phyloP scores from a whole-genome alignment of 2,113 vertebrate species.

The Mus musculus region DNA sequence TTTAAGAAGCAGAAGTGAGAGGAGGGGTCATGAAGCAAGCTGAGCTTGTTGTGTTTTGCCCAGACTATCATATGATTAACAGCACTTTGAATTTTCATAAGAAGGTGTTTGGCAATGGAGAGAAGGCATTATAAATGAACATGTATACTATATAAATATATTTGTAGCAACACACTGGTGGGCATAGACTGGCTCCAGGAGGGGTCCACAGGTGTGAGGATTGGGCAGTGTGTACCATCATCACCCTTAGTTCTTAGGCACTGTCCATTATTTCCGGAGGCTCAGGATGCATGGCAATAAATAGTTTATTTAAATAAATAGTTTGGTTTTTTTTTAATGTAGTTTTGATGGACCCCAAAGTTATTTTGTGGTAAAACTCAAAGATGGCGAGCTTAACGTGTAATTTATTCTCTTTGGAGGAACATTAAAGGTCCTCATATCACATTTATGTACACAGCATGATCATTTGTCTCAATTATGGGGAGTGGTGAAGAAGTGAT shows the following conservation, averaged over 20 bases:
- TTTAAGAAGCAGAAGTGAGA: background rate
- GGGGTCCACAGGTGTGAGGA: background rate
- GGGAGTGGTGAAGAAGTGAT: constrained; percentile 63
- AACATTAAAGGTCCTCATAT: constrained; percentile 47
- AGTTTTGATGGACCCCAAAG: constrained; percentile 64
- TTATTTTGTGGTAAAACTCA: constrained; percentile 59
- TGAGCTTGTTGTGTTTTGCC: background rate
- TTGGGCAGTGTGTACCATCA: background rate
- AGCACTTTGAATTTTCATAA: constrained; percentile 32
- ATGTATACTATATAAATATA: background rate
- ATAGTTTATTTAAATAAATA: constrained; percentile 16
- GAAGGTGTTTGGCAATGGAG: constrained; percentile 1
- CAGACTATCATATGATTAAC: background rate
- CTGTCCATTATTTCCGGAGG: background rate
- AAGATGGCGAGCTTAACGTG: constrained; percentile 7
- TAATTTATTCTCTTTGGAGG: constrained; percentile 54
- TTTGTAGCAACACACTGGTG: background rate
- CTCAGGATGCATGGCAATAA: background rate
- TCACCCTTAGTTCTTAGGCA: background rate
- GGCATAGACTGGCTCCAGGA: no score
- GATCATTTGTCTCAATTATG: constrained; percentile 70
- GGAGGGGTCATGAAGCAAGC: background rate
- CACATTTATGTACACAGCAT: constrained; percentile 60
- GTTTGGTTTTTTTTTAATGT: background rate
- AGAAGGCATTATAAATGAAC: background rate